phyloP scores from a whole-genome alignment of 1,140 invertebrate species.

The Daktulosphaira vitifoliae region DNA sequence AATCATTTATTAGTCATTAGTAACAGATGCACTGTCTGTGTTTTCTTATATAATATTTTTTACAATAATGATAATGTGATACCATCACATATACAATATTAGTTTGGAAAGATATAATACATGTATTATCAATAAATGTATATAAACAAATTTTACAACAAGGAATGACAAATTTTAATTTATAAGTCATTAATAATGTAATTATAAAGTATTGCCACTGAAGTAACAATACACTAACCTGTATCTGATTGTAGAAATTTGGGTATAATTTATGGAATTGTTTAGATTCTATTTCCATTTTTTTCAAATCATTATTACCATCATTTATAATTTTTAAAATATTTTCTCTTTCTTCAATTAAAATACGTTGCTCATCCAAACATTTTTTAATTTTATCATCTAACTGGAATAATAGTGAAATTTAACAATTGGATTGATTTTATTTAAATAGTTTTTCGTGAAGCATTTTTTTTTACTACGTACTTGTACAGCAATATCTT shows the following conservation, averaged over 20 bases:
- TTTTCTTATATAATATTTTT: too few species aligned
- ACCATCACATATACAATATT: too few species aligned
- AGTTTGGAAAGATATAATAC: too few species aligned
- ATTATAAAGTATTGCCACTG: too few species aligned
- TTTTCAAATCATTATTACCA: constrained; percentile 11
- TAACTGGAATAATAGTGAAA: constrained; percentile 3
- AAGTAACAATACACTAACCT: background rate
- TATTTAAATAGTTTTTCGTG: background rate
- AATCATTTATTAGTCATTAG: too few species aligned
- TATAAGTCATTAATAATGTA: too few species aligned
- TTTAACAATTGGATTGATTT: background rate
- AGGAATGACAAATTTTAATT: too few species aligned
- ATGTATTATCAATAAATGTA: background rate
- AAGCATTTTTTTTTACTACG: background rate
- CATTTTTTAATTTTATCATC: constrained; percentile 17
- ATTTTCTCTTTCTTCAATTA: constrained; percentile 13
- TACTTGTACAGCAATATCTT: background rate
- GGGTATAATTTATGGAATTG: background rate
- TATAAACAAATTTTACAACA: background rate
- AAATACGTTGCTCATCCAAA: constrained; percentile 10
- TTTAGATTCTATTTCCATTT: background rate
- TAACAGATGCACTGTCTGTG: too few species aligned
- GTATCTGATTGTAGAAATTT: background rate
- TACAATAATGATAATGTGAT: too few species aligned
- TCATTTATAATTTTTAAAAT: background rate